A percentile compares a stretch with the other conserved stretches of the same genome.
Conservation (phyloP, 2,888 invertebrate genomes). For the Bhutanitis thaidina region DNA sequence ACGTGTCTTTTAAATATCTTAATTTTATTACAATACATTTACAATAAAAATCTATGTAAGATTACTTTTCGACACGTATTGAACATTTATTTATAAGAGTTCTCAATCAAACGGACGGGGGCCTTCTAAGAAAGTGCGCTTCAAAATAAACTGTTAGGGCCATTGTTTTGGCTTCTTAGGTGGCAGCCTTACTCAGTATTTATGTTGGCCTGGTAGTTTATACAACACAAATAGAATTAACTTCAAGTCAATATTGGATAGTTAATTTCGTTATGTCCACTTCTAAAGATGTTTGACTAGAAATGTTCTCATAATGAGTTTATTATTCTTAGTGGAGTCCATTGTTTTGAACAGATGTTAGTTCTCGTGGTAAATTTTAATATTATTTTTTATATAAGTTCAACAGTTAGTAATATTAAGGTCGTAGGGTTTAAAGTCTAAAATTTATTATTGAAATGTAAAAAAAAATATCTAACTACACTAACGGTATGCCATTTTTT, state of each 20-base stretch:
- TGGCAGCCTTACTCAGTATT: slow-evolving; percentile 45
- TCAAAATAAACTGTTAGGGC: slow-evolving; percentile 50
- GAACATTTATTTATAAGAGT: slow-evolving; percentile 30
- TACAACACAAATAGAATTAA: slow-evolving; percentile 41
- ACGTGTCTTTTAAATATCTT: no score
- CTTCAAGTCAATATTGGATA: slow-evolving; percentile 37
- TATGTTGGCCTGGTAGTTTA: slow-evolving; percentile 40
- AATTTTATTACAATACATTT: no score
- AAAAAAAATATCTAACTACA: no score
- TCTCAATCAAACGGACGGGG: slow-evolving; percentile 60
- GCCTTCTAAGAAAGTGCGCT: slow-evolving; percentile 54
- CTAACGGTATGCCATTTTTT: no score
- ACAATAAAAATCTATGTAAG: no score
- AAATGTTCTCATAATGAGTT: slow-evolving; percentile 13
- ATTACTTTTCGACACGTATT: slow-evolving; percentile 2
- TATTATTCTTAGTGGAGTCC: slow-evolving; percentile 1
- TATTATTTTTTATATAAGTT: no score
- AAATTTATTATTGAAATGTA: no score
- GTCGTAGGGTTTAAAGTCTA: no score
- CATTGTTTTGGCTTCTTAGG: slow-evolving; percentile 69
- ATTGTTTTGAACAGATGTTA: neutral
- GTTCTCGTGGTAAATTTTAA: no score
- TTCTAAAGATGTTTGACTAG: slow-evolving; percentile 19
- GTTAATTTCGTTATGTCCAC: slow-evolving; percentile 31
- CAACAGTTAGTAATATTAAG: no score